A percentile compares a stretch with the other conserved stretches of the same genome.
These are phyloP conservation scores for Globodera ellingtonae DNA, from an alignment of 1,140 invertebrate species.

Conservation along the genomic window DNA sequence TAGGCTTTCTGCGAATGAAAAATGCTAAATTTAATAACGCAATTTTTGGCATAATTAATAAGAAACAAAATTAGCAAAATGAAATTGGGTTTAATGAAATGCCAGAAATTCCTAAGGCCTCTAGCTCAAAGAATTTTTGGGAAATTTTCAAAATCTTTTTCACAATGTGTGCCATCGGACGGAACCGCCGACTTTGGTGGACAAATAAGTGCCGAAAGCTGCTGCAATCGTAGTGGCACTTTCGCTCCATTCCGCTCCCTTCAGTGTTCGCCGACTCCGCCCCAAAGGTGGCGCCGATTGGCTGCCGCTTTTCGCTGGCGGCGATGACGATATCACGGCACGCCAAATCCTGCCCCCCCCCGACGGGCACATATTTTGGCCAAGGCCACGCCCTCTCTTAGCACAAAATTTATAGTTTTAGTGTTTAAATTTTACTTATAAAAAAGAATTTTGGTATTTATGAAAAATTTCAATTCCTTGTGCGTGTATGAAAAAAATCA, in stretches of 20 bases:
- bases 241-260: not conserved
- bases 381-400: not conserved
- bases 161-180: not conserved
- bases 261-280: not conserved
- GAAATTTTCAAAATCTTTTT: too few species aligned
- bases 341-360: not conserved
- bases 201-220: not conserved
- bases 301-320: not conserved
- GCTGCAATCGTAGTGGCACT: not conserved
- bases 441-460: too few species aligned
- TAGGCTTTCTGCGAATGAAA: not conserved
- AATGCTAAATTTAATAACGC: too few species aligned
- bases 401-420: not conserved
- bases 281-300: slow-evolving; percentile 2
- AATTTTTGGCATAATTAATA: too few species aligned
- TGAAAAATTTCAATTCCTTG: too few species aligned
- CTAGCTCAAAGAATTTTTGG: too few species aligned
- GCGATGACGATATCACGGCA: slow-evolving; percentile 1
- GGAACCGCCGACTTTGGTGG: not conserved
- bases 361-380: not conserved
- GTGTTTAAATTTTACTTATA: too few species aligned
- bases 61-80: too few species aligned
- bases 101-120: too few species aligned
- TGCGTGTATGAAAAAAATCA: too few species aligned
- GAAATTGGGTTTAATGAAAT: too few species aligned